Evolutionary conservation across 2,113 vertebrate genomes (phyloP), one percentile per base, ranked within the genome.

Genomic region (Rattus rattus): DNA sequence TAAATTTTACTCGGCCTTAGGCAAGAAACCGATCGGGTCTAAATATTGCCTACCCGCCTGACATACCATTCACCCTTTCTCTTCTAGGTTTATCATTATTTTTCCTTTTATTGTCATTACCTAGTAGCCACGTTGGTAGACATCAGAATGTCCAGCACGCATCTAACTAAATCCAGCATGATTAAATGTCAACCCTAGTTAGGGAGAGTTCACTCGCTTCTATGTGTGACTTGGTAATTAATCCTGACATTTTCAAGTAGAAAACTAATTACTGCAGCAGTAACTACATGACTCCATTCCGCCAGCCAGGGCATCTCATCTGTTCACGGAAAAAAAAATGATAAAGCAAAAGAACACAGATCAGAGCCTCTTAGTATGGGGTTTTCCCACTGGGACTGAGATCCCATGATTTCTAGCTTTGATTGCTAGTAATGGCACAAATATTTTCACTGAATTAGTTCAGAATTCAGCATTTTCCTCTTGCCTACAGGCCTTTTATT

Each of bases 211-310:
- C 54, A 24, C 26, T 76, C 54, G 30, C 20, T 76, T 92, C 85
- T 85, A 75, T 72, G 83, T 79, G 70, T 54, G 72, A 75, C 61
- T 91, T 79, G 72, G 69, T 95, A 91, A 95, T 95, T 95, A 47
- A 84, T 43, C 81, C 61, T 3, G 13, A 84, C 88, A 87, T 97
- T 96, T 97, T 94, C 63, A 95, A 92, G 56, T 88, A 88, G 86
- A 83, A 91, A 76, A 92, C 81, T 97, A 91, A 97, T 96, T 94
- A 83, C 86, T 91, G 36, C n/a, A 77, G 80, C 69, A 90, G 56
- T 94, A 81, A 92, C 90, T 89, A 17, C 43, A 24, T 70, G 72
- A 70, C 72, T 93, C 73, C 84, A 33, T 63, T 94, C 47, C 2
- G 24, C 84, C 86, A 91, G 80, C 88, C 49, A 43, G 47, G n/a